Percentiles rank a stretch among this genome's conserved stretches.
phyloP scores from a whole-genome alignment of 1,140 invertebrate genomes.

The Euura lappo region DNA sequence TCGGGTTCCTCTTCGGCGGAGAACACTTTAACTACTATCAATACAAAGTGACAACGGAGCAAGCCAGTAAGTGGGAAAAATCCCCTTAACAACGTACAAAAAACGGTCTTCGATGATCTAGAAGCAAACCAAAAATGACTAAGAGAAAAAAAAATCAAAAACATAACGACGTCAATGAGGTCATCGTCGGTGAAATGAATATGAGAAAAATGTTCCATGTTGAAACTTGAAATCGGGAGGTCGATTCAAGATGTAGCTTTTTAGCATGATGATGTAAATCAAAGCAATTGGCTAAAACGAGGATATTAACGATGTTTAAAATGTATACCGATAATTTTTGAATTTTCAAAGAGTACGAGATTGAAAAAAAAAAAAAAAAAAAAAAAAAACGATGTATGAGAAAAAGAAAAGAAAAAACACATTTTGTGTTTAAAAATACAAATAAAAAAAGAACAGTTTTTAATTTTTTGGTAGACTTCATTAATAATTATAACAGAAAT shows the following conservation, averaged over 20 bases:
- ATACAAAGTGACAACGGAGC: conserved; percentile 90
- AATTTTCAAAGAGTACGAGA: conserved; percentile 29
- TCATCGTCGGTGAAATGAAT: conserved; percentile 36
- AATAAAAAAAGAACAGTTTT: conserved; percentile 25
- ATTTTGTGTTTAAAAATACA: conserved; percentile 28
- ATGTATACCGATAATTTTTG: conserved; percentile 26
- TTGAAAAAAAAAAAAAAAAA: neutral
- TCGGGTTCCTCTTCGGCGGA: conserved; percentile 95
- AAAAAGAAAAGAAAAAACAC: conserved; percentile 27
- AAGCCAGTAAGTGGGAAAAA: conserved; percentile 76
- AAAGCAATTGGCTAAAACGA: conserved; percentile 30
- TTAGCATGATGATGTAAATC: conserved; percentile 39
- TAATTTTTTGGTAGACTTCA: conserved; percentile 37
- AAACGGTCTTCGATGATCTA: conserved; percentile 40
- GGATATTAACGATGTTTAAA: neutral
- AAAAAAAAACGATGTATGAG: conserved; percentile 16
- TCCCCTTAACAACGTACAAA: conserved; percentile 45
- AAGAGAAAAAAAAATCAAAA: conserved; percentile 23
- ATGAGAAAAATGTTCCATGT: neutral
- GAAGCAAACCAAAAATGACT: conserved; percentile 28
- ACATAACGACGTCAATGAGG: conserved; percentile 37
- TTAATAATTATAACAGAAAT: conserved; percentile 37
- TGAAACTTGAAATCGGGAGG: neutral
- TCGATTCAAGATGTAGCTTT: conserved; percentile 35
- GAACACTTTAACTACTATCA: conserved; percentile 97